Conservation (phyloP, 1,140 invertebrate species). For the Scaptomyza montana region DNA sequence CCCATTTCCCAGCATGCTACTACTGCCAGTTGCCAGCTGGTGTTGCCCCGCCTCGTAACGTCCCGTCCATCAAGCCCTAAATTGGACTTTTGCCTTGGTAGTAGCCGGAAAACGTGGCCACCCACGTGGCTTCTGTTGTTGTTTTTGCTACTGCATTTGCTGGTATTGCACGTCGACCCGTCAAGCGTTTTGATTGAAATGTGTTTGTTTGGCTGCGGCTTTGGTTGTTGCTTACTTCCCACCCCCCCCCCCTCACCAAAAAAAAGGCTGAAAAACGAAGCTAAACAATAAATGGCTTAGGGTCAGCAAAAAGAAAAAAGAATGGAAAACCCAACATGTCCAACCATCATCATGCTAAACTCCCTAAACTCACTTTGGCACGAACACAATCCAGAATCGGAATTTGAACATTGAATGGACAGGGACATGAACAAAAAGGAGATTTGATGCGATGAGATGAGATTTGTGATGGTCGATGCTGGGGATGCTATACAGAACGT, state of each 20-base stretch:
- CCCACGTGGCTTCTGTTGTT: constrained; percentile 46
- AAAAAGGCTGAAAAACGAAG: constrained; percentile 11
- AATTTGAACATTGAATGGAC: constrained; percentile 49
- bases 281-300: constrained; percentile 61
- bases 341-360: constrained; percentile 2
- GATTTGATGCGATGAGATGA: not conserved
- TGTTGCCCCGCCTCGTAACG: not conserved
- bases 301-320: constrained; percentile 46
- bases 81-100: constrained; percentile 32
- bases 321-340: constrained; percentile 42
- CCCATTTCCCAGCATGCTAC: constrained; percentile 3
- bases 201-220: constrained; percentile 77
- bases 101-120: constrained; percentile 49
- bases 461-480: not conserved
- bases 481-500: no score
- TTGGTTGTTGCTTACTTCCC: constrained; percentile 26
- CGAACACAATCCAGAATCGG: constrained; percentile 28
- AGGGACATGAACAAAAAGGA: constrained; percentile 31
- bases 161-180: constrained; percentile 41
- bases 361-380: constrained; percentile 36
- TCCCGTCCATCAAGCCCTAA: not conserved
- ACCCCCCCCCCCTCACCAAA: not conserved
- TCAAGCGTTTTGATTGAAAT: constrained; percentile 76
- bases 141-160: constrained; percentile 24
- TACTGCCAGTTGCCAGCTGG: constrained; percentile 11